These are phyloP conservation scores for Drosophila lacicola DNA, from an alignment of 2,888 invertebrate genomes.

Conservation along the genomic window DNA sequence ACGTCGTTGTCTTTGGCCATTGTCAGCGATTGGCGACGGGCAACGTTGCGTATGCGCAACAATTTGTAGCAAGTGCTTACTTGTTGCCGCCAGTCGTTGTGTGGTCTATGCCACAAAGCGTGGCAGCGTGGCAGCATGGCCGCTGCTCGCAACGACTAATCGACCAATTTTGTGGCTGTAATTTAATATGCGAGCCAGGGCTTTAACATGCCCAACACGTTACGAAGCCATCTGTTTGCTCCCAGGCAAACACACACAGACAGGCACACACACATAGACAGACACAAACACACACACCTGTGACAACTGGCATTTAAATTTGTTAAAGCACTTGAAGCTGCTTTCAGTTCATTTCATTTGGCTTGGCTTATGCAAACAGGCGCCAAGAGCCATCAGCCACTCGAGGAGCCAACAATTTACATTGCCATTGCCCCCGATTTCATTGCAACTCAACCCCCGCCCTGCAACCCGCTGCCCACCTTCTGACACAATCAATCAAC, in stretches of 20 bases:
- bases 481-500: slow-evolving; percentile 73
- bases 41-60: slow-evolving; percentile 77
- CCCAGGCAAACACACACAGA: slow-evolving; percentile 16
- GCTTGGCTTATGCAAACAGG: slow-evolving; percentile 73
- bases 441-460: slow-evolving; percentile 27
- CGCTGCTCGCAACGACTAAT: slow-evolving; percentile 47
- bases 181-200: slow-evolving; percentile 69
- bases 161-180: slow-evolving; percentile 70
- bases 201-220: slow-evolving; percentile 73
- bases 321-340: slow-evolving; percentile 54
- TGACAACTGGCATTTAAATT: slow-evolving; percentile 63
- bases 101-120: slow-evolving; percentile 47
- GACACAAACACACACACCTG: slow-evolving; percentile 45
- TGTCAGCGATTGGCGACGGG: slow-evolving; percentile 17
- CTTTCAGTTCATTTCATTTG: slow-evolving; percentile 73
- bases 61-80: slow-evolving; percentile 60
- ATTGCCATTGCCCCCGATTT: slow-evolving; percentile 68
- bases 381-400: slow-evolving; percentile 49
- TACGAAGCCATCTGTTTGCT: slow-evolving; percentile 51
- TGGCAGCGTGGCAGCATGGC: slow-evolving; percentile 19
- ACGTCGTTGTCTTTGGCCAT: slow-evolving; percentile 24
- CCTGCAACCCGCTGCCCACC: slow-evolving; percentile 15
- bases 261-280: slow-evolving; percentile 17
- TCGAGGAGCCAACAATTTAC: slow-evolving; percentile 69
- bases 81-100: slow-evolving; percentile 52